These are phyloP conservation scores for Eutrigla gurnardus DNA, from an alignment of 2,797 vertebrate species.

Conservation along the genomic window DNA sequence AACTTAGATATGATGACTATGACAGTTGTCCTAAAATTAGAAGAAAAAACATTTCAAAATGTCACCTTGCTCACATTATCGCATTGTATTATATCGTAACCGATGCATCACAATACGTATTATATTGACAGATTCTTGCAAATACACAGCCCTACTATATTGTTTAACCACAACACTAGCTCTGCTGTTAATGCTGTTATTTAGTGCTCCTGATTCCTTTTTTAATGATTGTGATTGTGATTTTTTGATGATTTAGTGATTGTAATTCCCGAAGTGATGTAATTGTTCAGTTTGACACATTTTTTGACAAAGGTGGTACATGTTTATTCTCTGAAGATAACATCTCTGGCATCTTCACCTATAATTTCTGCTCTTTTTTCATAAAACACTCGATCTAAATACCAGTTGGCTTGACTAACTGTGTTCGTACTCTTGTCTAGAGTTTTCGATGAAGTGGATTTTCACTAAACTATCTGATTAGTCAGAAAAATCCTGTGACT, in stretches of 20 bases:
- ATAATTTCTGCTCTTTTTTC: conserved; percentile 23
- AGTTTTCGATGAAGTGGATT: conserved; percentile 35
- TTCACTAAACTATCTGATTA: conserved; percentile 47
- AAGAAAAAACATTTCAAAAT: too few species aligned
- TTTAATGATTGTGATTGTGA: neutral
- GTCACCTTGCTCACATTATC: neutral
- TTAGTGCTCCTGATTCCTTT: neutral
- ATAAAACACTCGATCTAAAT: conserved; percentile 36
- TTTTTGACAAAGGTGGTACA: conserved; percentile 8
- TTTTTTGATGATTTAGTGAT: too few species aligned
- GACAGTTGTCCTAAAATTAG: too few species aligned
- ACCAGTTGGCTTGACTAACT: conserved; percentile 40
- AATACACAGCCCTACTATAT: neutral
- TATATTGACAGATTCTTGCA: neutral
- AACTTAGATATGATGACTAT: too few species aligned
- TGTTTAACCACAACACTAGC: neutral
- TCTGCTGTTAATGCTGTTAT: conserved; percentile 18
- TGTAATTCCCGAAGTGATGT: conserved; percentile 13
- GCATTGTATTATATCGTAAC: neutral
- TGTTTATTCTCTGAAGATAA: conserved; percentile 30
- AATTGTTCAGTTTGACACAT: conserved; percentile 9
- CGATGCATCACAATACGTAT: neutral
- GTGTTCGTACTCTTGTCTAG: conserved; percentile 8
- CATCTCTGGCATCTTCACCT: conserved; percentile 24
- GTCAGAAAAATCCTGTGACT: conserved; percentile 46